Base-by-base conservation (phyloP, 2,113 vertebrate species). In the Hippocampus abdominalis region DNA sequence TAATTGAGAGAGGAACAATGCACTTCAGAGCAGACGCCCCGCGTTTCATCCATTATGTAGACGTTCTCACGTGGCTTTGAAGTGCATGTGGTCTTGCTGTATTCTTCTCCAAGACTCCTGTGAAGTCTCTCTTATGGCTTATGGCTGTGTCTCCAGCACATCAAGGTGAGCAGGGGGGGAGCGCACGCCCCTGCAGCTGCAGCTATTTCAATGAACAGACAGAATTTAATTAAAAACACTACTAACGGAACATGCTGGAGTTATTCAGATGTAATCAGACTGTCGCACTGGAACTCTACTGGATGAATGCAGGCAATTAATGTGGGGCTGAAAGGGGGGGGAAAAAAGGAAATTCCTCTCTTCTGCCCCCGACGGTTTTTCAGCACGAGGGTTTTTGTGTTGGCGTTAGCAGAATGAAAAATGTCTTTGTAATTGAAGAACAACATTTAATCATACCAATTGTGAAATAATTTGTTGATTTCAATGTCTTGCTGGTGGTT, bases 21-120 rank as follows among this genome's bases (percentile, higher is more conserved):
- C 71, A 72, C 80, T 75, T 81, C 74, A 80, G 78, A 78, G 76
- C 56, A 4, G 72, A 68, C 78, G 70, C 20, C 71, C 76, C 70
- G 73, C 73, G 74, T 80, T 82, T 88, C 78, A 85, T 89, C 70
- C 78, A 84, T 89, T 86, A 88, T 87, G 83, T 81, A 88, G 71
- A 64, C 74, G 32, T 63, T 56, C 73, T 66, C 73, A 68, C 76
- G 74, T 44, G 61, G 77, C 84, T 87, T 87, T 89, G 88, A 88
- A 82, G 81, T 76, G 75, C 79, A 87, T 82, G 76, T 75, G 71
- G 68, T 61, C n/a, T 70, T 68, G 68, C 74, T 70, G 69, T 76
- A 74, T 84, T 84, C 80, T 75, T 81, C 69, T 70, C 65, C 25
- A 63, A 70, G 25, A 74, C 67, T 72, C 76, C 70, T 76, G 73